Evolutionary conservation across 1,140 invertebrate genomes (phyloP), one percentile per base, ranked within the genome.

Genomic region (Ladona fulva): DNA sequence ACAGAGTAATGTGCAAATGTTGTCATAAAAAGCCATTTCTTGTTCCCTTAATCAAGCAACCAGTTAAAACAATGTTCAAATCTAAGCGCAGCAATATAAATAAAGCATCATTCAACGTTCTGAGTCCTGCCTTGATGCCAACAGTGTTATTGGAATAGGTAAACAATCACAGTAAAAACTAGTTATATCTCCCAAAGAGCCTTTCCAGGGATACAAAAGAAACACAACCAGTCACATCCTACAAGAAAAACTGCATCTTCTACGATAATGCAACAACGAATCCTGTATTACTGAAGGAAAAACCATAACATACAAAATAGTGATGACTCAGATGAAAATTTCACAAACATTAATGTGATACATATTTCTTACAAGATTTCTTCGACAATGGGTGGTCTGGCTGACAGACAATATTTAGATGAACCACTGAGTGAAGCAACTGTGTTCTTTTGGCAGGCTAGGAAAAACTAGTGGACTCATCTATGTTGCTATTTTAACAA

Each of bases 401-500:
- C 52, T 66, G 52, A 66, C 3, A 66, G 12, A 16, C 52, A 66
- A 12, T 6, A 66, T 66, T 1, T 22, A 19, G 52, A 66, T 37
- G 52, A 66, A 66, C 52, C 3, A 66, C 52, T 66, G 14, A 66
- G n/a, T 66, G n/a, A 66, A 12, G n/a, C n/a, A 66, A 22, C 52
- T 52, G 44, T 52, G 44, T 52, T 19, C 10, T 22, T 22, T 19
- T 66, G 52, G n/a, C 12, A 66, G n/a, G 3, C 14, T 66, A 12
- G 5, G 14, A 16, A 6, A 6, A 66, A 19, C 14, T 66, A 16
- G n/a, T 3, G 52, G 12, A 66, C 44, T 11, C 10, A 10, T 52
- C 44, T 11, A 52, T 6, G 5, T 6, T 22, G 14, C 52, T 66
- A 66, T 12, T 66, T 66, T 5, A 22, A 12, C 52, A 87, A 88